phyloP scores from a whole-genome alignment of 2,888 invertebrate genomes.

The Lottia gigantea region DNA sequence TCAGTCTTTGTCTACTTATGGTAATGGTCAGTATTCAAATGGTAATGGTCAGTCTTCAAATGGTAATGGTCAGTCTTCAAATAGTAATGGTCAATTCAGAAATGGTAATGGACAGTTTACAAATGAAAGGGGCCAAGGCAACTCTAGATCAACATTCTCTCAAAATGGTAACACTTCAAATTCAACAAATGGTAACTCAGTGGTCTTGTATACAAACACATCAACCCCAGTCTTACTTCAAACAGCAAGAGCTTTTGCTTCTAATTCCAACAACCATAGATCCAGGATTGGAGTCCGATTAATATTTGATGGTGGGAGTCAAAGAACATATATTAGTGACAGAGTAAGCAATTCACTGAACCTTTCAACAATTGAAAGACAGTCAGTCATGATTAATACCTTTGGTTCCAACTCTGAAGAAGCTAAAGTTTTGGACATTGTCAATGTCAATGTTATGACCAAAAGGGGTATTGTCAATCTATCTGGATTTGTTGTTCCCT shows the following conservation, averaged over 20 bases:
- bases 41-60: no score
- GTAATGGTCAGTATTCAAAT: no score
- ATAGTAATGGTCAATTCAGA: no score
- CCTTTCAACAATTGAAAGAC: background rate
- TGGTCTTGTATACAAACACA: background rate
- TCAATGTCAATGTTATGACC: background rate
- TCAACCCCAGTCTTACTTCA: background rate
- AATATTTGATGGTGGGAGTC: background rate
- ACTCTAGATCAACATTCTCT: no score
- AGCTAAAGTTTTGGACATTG: background rate
- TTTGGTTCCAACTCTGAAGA: background rate
- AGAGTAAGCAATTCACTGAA: background rate
- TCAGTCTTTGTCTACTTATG: no score
- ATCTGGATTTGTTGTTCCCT: background rate
- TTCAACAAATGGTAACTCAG: background rate
- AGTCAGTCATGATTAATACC: conserved; percentile 6
- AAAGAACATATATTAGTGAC: background rate
- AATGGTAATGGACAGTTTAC: no score
- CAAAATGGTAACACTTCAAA: no score
- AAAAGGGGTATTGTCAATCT: background rate
- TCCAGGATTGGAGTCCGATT: background rate
- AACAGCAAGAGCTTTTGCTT: background rate
- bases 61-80: no score
- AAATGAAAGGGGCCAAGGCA: no score
- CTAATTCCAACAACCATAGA: background rate